These are phyloP conservation scores for Umimayanthus chanpuru DNA, from an alignment of 92 coral and sea anemone species.

Conservation along the genomic window DNA sequence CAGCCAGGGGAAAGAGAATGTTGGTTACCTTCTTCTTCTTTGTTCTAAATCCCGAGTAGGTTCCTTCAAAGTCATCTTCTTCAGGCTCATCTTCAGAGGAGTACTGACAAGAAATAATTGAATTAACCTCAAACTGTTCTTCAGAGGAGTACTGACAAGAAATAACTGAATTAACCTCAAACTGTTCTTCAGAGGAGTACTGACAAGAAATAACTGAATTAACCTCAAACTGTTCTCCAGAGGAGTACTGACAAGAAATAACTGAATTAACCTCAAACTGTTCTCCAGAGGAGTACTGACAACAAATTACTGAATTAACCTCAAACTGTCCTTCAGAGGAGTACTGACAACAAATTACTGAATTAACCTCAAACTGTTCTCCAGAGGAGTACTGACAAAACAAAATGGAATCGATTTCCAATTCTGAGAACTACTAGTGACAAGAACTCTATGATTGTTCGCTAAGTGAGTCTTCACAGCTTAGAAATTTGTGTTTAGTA, in stretches of 20 bases:
- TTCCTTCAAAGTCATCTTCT: slow-evolving; percentile 87
- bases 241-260: no score
- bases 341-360: slow-evolving; percentile 51
- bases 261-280: no score
- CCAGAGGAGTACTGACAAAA: slow-evolving; percentile 76
- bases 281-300: slow-evolving; percentile 94
- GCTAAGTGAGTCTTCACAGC: no score
- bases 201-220: no score
- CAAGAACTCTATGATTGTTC: no score
- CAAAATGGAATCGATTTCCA: neutral
- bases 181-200: no score
- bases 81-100: slow-evolving; percentile 94
- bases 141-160: no score
- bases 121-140: neutral
- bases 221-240: no score
- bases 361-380: neutral
- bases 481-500: no score
- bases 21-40: slow-evolving; percentile 88
- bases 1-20: neutral
- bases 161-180: no score
- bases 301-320: neutral
- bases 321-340: slow-evolving; percentile 72
- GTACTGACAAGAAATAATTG: slow-evolving; percentile 52
- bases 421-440: no score
- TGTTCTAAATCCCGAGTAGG: slow-evolving; percentile 85